phyloP scores from a whole-genome alignment of 1,140 invertebrate genomes.

The Andrena cerasifolii region DNA sequence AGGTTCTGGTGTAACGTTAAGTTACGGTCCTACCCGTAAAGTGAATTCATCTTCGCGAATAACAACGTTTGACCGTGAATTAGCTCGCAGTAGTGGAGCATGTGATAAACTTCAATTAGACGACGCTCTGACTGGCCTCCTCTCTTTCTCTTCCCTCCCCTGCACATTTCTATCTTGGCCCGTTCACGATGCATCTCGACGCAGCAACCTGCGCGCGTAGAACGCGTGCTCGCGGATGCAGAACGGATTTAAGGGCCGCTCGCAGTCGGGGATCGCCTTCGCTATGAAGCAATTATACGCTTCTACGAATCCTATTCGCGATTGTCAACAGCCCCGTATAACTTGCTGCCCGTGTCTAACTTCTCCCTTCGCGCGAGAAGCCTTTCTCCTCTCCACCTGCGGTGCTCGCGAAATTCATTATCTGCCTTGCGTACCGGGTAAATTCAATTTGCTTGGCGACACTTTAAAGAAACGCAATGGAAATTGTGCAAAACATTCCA shows the following conservation, averaged over 20 bases:
- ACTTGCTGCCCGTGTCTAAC: conserved; percentile 43
- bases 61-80: conserved; percentile 3
- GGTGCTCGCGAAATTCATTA: background rate
- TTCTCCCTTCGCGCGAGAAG: conserved; percentile 5
- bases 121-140: conserved; percentile 16
- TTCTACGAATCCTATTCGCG: conserved; percentile 70
- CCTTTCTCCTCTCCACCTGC: conserved; percentile 23
- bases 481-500: background rate
- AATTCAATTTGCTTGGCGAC: conserved; percentile 1
- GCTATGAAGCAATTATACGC: conserved; percentile 75
- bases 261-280: conserved; percentile 16
- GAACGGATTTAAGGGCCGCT: conserved; percentile 61
- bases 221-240: conserved; percentile 55
- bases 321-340: conserved; percentile 72
- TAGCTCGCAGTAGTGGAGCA: conserved; percentile 5
- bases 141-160: background rate
- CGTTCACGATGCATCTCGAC: conserved; percentile 28
- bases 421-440: background rate
- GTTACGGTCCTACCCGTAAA: too few species aligned
- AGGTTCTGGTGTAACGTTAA: too few species aligned
- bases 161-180: conserved; percentile 8
- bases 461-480: background rate
- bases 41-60: background rate
- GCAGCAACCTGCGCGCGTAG: conserved; percentile 1
- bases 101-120: conserved; percentile 71